These are phyloP conservation scores for Chaitophorus viminalis DNA, from an alignment of 2,888 invertebrate genomes.

Conservation along the genomic window DNA sequence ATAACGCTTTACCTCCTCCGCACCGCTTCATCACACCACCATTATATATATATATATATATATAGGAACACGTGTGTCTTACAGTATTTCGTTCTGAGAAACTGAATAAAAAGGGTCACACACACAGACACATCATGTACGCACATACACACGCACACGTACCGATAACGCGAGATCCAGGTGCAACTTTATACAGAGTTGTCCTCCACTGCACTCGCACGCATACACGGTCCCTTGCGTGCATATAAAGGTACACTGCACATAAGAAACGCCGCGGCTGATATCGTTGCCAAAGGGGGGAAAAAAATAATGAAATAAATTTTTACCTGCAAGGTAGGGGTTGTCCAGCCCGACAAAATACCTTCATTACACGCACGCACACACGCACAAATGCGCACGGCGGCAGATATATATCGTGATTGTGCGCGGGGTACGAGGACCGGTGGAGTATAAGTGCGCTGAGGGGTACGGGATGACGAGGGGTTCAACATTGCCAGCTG, in stretches of 20 bases:
- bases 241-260: background rate
- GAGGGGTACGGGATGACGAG: slow-evolving; percentile 11
- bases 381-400: background rate
- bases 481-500: slow-evolving; percentile 43
- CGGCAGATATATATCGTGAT: background rate
- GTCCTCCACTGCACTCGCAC: slow-evolving; percentile 14
- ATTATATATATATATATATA: background rate
- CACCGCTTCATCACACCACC: background rate
- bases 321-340: slow-evolving; percentile 38
- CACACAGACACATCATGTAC: background rate
- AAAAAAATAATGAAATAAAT: slow-evolving; percentile 35
- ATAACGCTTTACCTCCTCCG: slow-evolving; percentile 47
- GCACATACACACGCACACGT: background rate
- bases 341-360: slow-evolving; percentile 55
- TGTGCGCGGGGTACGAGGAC: background rate
- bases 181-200: slow-evolving; percentile 37
- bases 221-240: background rate
- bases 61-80: background rate
- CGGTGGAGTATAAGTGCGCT: background rate
- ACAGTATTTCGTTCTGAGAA: slow-evolving; percentile 44
- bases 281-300: slow-evolving; percentile 53
- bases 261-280: slow-evolving; percentile 30
- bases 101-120: slow-evolving; percentile 57
- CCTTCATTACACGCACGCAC: slow-evolving; percentile 47
- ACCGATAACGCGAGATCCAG: slow-evolving; percentile 12